These are phyloP conservation scores for Xiphorhynchus erythropygius DNA, from an alignment of 2,797 vertebrate species.

Conservation along the genomic window DNA sequence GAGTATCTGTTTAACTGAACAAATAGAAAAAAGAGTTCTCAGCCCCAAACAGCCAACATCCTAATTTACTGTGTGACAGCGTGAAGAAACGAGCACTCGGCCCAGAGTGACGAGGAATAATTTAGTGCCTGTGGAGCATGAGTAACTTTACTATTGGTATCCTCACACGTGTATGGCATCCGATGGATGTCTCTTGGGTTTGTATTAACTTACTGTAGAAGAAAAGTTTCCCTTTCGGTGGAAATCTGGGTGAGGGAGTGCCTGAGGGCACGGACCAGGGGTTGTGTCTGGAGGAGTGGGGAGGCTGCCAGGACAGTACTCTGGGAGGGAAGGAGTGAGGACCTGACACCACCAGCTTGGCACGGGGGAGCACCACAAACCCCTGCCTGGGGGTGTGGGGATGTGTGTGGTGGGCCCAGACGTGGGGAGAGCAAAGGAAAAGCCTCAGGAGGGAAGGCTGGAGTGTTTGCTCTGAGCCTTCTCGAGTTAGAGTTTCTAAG, in stretches of 20 bases:
- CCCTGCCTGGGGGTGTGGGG: rapidly evolving
- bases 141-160: background rate
- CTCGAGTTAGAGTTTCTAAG: background rate
- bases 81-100: background rate
- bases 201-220: background rate
- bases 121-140: background rate
- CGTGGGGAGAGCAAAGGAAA: background rate
- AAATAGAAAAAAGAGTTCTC: slow-evolving; percentile 28
- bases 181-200: background rate
- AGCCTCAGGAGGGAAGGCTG: background rate
- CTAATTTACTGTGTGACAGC: slow-evolving; percentile 25
- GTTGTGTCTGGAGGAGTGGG: background rate
- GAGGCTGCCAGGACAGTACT: background rate
- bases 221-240: background rate
- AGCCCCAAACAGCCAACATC: slow-evolving; percentile 27
- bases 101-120: background rate
- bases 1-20: slow-evolving; percentile 33
- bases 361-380: background rate
- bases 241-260: background rate
- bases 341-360: background rate
- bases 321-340: background rate
- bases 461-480: background rate
- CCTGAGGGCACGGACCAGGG: background rate
- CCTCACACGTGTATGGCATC: background rate
- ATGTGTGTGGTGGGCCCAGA: rapidly evolving